These are phyloP conservation scores for Watsonalla cultraria DNA, from an alignment of 2,888 invertebrate genomes.

Conservation along the genomic window DNA sequence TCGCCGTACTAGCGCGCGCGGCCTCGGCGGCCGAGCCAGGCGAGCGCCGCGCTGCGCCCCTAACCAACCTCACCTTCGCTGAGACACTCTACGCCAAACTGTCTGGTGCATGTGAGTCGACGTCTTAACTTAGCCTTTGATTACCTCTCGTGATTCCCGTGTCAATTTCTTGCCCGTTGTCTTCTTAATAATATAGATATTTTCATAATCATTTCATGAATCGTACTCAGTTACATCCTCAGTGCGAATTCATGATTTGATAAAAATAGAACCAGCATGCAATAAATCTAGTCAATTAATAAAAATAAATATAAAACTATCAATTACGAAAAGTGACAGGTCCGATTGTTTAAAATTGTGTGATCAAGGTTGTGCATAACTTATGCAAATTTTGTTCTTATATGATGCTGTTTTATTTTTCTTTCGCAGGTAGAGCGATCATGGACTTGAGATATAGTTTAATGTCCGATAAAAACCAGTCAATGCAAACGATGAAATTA, in stretches of 20 bases:
- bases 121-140: constrained; percentile 16
- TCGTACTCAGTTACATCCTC: too few relatives aligned
- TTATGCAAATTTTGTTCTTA: constrained; percentile 10
- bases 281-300: too few relatives aligned
- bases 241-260: too few relatives aligned
- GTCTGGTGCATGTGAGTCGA: constrained; percentile 68
- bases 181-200: too few relatives aligned
- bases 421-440: constrained; percentile 63
- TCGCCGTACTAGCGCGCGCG: constrained; percentile 16
- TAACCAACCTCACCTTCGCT: constrained; percentile 53
- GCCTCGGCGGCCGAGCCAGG: constrained; percentile 18
- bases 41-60: constrained; percentile 12
- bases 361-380: constrained; percentile 9
- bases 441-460: constrained; percentile 59
- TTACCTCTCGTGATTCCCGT: constrained; percentile 3
- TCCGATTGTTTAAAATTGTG: not conserved
- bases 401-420: constrained; percentile 11
- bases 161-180: not conserved
- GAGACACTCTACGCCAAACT: constrained; percentile 62
- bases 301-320: too few relatives aligned
- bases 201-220: too few relatives aligned
- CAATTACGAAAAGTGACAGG: not conserved
- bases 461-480: constrained; percentile 45
- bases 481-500: constrained; percentile 63
- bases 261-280: too few relatives aligned